A percentile compares a stretch with the other conserved stretches of the same genome.
Conservation (phyloP, 2,888 invertebrate species). For the Macropis europaea region DNA sequence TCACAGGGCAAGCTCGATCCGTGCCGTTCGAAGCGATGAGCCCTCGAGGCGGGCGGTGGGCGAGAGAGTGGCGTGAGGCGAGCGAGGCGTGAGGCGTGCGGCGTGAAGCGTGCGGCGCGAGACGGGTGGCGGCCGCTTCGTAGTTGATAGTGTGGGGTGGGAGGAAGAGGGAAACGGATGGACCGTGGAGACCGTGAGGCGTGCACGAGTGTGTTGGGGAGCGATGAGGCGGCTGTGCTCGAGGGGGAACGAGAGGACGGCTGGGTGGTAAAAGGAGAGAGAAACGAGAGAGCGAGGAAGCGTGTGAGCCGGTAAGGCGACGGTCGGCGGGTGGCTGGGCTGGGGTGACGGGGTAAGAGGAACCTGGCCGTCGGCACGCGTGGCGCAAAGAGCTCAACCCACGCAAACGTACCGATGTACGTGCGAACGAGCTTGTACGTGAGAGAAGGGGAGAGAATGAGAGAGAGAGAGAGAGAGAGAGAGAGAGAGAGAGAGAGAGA, state of each 20-base stretch:
- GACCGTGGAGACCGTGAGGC: constrained; percentile 45
- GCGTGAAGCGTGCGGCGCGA: constrained; percentile 44
- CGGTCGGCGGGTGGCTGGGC: constrained; percentile 24
- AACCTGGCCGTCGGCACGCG: constrained; percentile 75
- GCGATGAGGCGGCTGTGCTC: constrained; percentile 32
- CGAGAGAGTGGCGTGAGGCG: constrained; percentile 55
- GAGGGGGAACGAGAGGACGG: constrained; percentile 26
- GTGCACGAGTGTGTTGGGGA: constrained; percentile 32
- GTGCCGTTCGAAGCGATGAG: constrained; percentile 76
- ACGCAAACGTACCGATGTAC: constrained; percentile 55
- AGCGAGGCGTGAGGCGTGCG: constrained; percentile 53
- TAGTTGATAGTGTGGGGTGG: neutral
- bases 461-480: too few relatives aligned
- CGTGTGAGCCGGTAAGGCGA: constrained; percentile 24
- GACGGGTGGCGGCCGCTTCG: constrained; percentile 33
- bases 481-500: too few relatives aligned
- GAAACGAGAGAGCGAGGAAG: constrained; percentile 23
- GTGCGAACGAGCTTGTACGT: constrained; percentile 46
- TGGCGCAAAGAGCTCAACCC: constrained; percentile 75
- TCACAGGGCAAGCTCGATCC: constrained; percentile 59
- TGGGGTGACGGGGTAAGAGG: constrained; percentile 15
- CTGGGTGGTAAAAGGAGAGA: constrained; percentile 1
- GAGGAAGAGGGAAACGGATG: constrained; percentile 30
- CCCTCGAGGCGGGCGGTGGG: constrained; percentile 67
- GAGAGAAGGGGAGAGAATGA: too few relatives aligned